Percentiles rank a stretch among this genome's conserved stretches.
These are phyloP conservation scores for Carettochelys insculpta DNA, from an alignment of 2,113 vertebrate genomes.

Conservation along the genomic window DNA sequence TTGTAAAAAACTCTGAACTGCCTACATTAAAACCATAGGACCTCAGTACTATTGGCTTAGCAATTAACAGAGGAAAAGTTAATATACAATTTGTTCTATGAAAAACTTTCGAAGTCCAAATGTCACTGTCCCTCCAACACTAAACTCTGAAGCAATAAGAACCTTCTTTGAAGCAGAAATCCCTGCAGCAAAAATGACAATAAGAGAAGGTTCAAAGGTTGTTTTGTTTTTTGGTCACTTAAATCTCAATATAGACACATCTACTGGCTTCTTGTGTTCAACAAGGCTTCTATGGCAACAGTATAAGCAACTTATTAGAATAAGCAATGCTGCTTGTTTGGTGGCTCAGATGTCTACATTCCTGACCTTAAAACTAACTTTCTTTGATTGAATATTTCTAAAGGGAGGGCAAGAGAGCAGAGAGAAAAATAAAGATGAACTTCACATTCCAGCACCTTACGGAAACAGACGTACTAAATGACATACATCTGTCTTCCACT, in stretches of 20 bases:
- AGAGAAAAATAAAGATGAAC: neutral
- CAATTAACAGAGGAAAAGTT: conserved; percentile 23
- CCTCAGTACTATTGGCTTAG: neutral
- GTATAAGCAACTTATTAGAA: conserved; percentile 40
- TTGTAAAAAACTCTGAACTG: neutral
- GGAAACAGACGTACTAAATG: neutral
- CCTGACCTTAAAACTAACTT: neutral
- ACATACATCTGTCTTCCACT: neutral
- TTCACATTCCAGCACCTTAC: neutral
- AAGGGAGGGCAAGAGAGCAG: neutral
- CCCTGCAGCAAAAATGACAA: neutral
- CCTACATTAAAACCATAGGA: neutral
- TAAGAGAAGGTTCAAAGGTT: neutral
- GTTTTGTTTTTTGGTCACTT: neutral
- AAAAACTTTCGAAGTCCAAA: conserved; percentile 23
- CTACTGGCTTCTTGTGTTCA: conserved; percentile 41
- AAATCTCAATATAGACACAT: neutral
- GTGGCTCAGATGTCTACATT: neutral
- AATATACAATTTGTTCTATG: neutral
- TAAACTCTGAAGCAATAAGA: neutral
- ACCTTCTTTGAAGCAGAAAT: neutral
- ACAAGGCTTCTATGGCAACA: conserved; percentile 24
- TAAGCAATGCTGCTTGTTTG: neutral
- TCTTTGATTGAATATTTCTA: neutral
- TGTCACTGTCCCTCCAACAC: neutral